Percentiles rank a stretch among this genome's conserved stretches.
phyloP scores from a whole-genome alignment of 2,888 invertebrate genomes.

The Malthinus seriepunctatus region DNA sequence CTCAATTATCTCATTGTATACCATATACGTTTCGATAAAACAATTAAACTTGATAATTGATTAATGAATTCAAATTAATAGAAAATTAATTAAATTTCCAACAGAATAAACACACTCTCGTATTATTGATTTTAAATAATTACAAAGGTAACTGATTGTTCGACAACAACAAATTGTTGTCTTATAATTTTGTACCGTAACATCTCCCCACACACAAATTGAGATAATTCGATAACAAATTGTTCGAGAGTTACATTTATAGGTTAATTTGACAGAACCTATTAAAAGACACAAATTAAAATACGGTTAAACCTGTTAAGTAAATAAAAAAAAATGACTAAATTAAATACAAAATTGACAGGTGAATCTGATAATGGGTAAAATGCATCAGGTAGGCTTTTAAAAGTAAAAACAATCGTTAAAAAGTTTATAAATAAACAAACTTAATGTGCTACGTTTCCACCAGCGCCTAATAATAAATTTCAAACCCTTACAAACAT shows the following conservation, averaged over 20 bases:
- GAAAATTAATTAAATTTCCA: too few relatives aligned
- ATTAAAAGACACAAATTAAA: constrained; percentile 3
- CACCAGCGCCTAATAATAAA: too few relatives aligned
- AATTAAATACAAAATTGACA: constrained; percentile 1
- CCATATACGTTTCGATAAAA: too few relatives aligned
- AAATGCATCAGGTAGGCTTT: constrained; percentile 2
- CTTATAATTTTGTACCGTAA: background rate
- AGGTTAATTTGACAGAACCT: constrained; percentile 11
- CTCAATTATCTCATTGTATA: too few relatives aligned
- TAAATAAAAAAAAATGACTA: constrained; percentile 1
- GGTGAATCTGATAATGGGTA: background rate
- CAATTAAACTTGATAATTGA: too few relatives aligned
- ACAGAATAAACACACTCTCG: too few relatives aligned
- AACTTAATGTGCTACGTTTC: too few relatives aligned
- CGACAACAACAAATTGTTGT: constrained; percentile 4
- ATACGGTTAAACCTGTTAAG: constrained; percentile 1
- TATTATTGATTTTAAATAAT: background rate
- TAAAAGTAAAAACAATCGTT: constrained; percentile 1
- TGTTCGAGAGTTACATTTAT: constrained; percentile 4
- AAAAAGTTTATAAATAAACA: background rate
- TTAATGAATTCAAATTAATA: too few relatives aligned
- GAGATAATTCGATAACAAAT: constrained; percentile 7
- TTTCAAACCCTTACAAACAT: too few relatives aligned
- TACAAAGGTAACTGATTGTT: background rate
- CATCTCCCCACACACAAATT: constrained; percentile 7